Conservation (phyloP, 92 coral and sea anemone species). For the Blastomussa wellsi region DNA sequence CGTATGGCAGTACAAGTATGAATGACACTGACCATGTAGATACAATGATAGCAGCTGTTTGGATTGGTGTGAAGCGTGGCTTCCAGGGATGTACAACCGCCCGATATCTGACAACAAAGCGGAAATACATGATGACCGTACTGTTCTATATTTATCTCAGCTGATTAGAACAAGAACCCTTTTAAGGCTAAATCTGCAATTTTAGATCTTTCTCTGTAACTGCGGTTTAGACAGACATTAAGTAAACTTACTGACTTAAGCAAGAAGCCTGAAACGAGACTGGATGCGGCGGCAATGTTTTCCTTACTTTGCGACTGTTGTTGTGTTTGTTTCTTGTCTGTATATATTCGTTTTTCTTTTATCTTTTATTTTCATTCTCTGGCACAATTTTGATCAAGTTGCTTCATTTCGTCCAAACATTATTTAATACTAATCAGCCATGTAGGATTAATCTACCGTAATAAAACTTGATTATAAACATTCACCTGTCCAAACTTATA, state of each 20-base stretch:
- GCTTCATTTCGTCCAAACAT: not conserved
- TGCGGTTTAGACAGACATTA: not conserved
- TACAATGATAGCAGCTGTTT: constrained; percentile 60
- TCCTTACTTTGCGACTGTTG: not conserved
- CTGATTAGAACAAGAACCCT: too few species aligned
- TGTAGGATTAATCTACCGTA: not conserved
- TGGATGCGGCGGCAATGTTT: not conserved
- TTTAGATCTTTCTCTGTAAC: not conserved
- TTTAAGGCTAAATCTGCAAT: too few species aligned
- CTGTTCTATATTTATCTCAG: not conserved
- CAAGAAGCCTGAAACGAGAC: not conserved
- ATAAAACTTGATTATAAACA: too few species aligned
- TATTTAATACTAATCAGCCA: not conserved
- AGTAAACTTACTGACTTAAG: not conserved
- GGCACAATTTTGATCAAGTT: not conserved
- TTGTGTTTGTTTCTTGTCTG: not conserved
- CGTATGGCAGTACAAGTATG: constrained; percentile 76
- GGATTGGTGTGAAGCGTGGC: constrained; percentile 59
- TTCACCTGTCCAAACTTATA: constrained; percentile 85
- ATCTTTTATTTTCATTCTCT: not conserved
- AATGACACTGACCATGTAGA: constrained; percentile 74
- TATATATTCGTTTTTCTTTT: not conserved
- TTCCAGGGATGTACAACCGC: constrained; percentile 88
- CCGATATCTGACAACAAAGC: constrained; percentile 57
- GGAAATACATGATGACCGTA: not conserved